A percentile compares a stretch with the other conserved stretches of the same genome.
Evolutionary conservation across 2,888 invertebrate genomes (phyloP).

Genomic region (Fragum whitleyi): DNA sequence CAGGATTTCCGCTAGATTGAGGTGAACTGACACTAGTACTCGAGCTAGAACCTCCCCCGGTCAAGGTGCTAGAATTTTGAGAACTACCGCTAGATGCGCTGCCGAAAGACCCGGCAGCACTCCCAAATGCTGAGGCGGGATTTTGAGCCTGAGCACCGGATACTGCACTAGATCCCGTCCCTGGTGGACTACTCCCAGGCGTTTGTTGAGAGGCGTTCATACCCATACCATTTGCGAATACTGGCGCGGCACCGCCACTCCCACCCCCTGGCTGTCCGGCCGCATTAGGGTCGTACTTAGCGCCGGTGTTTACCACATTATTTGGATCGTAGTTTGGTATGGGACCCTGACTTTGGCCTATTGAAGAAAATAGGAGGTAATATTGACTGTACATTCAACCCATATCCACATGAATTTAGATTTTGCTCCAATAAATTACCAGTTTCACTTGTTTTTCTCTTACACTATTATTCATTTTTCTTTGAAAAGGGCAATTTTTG

Average conservation of each 20-base stretch:
- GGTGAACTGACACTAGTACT: conserved; percentile 19
- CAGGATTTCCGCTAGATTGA: conserved; percentile 27
- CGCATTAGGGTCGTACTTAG: conserved; percentile 69
- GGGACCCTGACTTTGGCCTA: not conserved
- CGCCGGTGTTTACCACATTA: conserved; percentile 65
- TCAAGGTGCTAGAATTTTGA: conserved; percentile 1
- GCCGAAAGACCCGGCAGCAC: conserved; percentile 19
- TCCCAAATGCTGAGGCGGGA: conserved; percentile 33
- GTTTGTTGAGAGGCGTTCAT: conserved; percentile 62
- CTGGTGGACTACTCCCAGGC: conserved; percentile 37
- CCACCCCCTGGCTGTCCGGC: conserved; percentile 58
- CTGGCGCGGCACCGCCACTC: conserved; percentile 61
- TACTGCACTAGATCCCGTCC: conserved; percentile 9
- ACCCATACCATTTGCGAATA: conserved; percentile 66
- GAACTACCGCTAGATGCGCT: conserved; percentile 2
- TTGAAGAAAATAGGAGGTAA: too few species aligned
- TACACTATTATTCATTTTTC: too few species aligned
- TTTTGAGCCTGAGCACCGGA: conserved; percentile 14
- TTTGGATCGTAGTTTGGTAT: conserved; percentile 64
- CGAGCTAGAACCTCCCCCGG: conserved; percentile 15
- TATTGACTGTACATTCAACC: too few species aligned
- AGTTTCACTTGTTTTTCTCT: too few species aligned
- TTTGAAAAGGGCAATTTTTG: too few species aligned
- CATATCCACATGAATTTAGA: too few species aligned
- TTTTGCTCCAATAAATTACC: too few species aligned